Base-by-base conservation (phyloP, 2,888 invertebrate genomes). In the Drosophila mimetica region DNA sequence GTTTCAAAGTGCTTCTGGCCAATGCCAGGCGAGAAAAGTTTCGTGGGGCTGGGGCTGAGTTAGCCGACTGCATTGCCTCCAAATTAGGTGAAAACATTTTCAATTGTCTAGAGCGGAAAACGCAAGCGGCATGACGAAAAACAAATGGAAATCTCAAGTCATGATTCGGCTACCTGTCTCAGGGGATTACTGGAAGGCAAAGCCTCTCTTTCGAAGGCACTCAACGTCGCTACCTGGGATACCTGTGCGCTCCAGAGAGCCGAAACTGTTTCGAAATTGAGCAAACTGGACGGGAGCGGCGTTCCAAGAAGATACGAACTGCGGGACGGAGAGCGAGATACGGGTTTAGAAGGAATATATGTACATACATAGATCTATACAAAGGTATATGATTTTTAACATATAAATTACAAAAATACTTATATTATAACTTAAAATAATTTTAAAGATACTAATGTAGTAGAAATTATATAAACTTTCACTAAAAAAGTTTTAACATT, bases 121-220 rank as follows among this genome's bases (percentile, higher is more conserved):
- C 32, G 14, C 25, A 34, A 63, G 32, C 25, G 39, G 65, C 65
- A 25, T 42, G 60, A 46, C 39, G 39, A 39, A 30, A 41, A 51
- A n/a, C 14, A n/a, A n/a, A 42, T 41, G 50, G 53, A 63, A 63
- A 52, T 66, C 41, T 34, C 25, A 20, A 25, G 55, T 41, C 55
- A 16, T 32, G 22, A 30, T 51, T 39, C 46, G n/a, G 32, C 81
- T 80, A 86, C 79, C 84, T 84, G 84, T 32, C 34, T 32, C 34
- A 32, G 42, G 42, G 34, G 6, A 47, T 61, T 25, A 32, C 30
- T 64, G 30, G 30, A 20, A 51, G 18, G 9, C 34, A 20, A 28
- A 65, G 65, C 34, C 65, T 34, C 63, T 64, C 63, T 44, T 25
- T 50, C 11, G 6, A 64, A 64, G 9, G n/a, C 41, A 7, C 20